A percentile compares a stretch with the other conserved stretches of the same genome.
Evolutionary conservation across 2,113 vertebrate species (phyloP).

Genomic region (Piaya cayana): DNA sequence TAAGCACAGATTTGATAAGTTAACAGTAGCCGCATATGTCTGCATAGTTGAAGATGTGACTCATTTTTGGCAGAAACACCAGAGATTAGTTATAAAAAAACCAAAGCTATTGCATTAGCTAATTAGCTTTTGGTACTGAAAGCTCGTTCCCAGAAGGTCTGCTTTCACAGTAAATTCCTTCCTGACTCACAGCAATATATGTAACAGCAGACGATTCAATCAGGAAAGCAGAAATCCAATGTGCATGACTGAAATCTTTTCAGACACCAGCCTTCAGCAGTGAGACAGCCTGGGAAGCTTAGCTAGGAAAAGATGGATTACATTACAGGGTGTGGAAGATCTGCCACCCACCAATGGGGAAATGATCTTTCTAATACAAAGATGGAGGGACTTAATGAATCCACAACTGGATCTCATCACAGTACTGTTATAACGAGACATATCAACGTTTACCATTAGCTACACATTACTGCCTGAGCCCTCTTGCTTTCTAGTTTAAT

Average conservation of each 20-base stretch:
- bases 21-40: background rate
- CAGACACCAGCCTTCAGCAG: background rate
- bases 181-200: background rate
- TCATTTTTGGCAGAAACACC: background rate
- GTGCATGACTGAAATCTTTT: background rate
- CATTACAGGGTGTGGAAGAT: background rate
- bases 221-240: background rate
- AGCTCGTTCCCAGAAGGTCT: background rate
- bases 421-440: fast-evolving
- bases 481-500: background rate
- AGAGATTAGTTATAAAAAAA: background rate
- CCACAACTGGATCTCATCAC: background rate
- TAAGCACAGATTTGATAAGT: background rate
- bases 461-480: background rate
- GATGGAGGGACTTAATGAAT: background rate
- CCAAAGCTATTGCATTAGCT: background rate
- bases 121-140: background rate
- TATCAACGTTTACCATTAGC: background rate
- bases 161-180: background rate
- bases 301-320: background rate
- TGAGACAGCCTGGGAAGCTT: background rate
- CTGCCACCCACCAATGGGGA: background rate
- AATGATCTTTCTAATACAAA: background rate
- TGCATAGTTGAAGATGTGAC: background rate
- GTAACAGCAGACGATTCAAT: background rate